Evolutionary conservation across 2,888 invertebrate genomes (phyloP).

Genomic region (Dasysyrphus albostriatus): DNA sequence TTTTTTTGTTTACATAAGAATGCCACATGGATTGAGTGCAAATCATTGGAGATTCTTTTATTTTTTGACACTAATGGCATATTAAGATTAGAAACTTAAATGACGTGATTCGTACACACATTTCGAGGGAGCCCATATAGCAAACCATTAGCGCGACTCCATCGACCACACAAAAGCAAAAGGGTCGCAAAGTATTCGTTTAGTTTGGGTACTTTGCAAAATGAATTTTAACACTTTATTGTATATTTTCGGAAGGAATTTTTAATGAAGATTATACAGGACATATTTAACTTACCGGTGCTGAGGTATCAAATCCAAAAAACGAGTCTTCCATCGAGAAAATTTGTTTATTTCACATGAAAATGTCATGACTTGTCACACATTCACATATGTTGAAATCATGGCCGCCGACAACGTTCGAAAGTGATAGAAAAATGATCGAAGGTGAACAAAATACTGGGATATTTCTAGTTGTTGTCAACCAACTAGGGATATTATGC

Average conservation of each 20-base stretch:
- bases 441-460: constrained; percentile 40
- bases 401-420: constrained; percentile 76
- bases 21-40: constrained; percentile 21
- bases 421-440: constrained; percentile 64
- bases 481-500: constrained; percentile 2
- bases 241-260: constrained; percentile 17
- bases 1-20: constrained; percentile 69
- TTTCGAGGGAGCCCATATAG: constrained; percentile 40
- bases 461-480: constrained; percentile 51
- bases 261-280: constrained; percentile 9
- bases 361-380: constrained; percentile 89
- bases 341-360: constrained; percentile 86
- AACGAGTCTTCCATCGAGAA: constrained; percentile 93
- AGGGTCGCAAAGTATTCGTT: constrained; percentile 59
- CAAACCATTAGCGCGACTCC: constrained; percentile 63
- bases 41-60: background rate
- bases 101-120: constrained; percentile 67
- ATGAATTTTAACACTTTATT: constrained; percentile 23
- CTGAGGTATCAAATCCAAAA: constrained; percentile 92
- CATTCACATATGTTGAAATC: constrained; percentile 79
- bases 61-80: constrained; percentile 3
- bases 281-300: constrained; percentile 87
- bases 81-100: constrained; percentile 19
- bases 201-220: constrained; percentile 18
- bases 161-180: constrained; percentile 50